These are phyloP conservation scores for human (Homo sapiens) DNA, from an alignment of 2,113 vertebrate genomes.

Conservation along the genomic window GRCh38 chr4:131517501-131518000, in stretches of 20 bases:
- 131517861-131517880: background rate
- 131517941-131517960: background rate
- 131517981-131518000: background rate
- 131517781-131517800: background rate
- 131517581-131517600: background rate
- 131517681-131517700: background rate
- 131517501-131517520: background rate
- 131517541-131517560: background rate
- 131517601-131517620: background rate
- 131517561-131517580: too few relatives aligned
- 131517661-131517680: background rate
- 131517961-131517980: background rate
- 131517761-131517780: background rate
- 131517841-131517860: rapidly evolving
- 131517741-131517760: background rate
- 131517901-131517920: background rate
- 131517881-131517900: too few relatives aligned
- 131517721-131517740: background rate
- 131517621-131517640: background rate
- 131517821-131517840: background rate
- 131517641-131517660: background rate
- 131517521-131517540: background rate
- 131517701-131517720: background rate
- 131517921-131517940: background rate
- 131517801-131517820: too few relatives aligned